phyloP scores from a whole-genome alignment of 2,888 invertebrate genomes.

The Athalia cordata region DNA sequence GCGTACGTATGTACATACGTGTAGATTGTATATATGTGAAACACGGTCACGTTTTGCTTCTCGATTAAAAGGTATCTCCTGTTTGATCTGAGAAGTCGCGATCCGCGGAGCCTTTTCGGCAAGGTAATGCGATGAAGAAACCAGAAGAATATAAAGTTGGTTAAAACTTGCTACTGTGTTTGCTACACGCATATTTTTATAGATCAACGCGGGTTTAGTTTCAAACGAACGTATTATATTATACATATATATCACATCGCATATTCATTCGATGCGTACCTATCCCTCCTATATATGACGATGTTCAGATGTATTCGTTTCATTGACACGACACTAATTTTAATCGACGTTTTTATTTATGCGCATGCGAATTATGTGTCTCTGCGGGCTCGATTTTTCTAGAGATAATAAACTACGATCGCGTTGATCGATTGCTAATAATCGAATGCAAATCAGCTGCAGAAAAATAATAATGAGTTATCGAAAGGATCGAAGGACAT shows the following conservation, averaged over 20 bases:
- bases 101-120: not conserved
- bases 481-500: no score
- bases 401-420: not conserved
- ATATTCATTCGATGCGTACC: no score
- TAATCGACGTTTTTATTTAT: not conserved
- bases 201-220: no score
- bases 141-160: constrained; percentile 26
- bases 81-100: constrained; percentile 10
- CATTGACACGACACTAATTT: not conserved
- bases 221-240: no score
- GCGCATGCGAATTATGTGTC: not conserved
- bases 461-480: no score
- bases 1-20: not conserved
- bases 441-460: no score
- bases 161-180: constrained; percentile 13
- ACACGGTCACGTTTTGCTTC: constrained; percentile 39
- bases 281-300: no score
- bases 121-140: constrained; percentile 12
- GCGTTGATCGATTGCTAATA: not conserved
- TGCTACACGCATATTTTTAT: no score
- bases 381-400: not conserved
- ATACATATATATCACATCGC: no score
- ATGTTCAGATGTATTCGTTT: not conserved
- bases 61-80: constrained; percentile 37
- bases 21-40: not conserved